Evolutionary conservation across 2,888 invertebrate species (phyloP).

Genomic region (Athalia circularis): DNA sequence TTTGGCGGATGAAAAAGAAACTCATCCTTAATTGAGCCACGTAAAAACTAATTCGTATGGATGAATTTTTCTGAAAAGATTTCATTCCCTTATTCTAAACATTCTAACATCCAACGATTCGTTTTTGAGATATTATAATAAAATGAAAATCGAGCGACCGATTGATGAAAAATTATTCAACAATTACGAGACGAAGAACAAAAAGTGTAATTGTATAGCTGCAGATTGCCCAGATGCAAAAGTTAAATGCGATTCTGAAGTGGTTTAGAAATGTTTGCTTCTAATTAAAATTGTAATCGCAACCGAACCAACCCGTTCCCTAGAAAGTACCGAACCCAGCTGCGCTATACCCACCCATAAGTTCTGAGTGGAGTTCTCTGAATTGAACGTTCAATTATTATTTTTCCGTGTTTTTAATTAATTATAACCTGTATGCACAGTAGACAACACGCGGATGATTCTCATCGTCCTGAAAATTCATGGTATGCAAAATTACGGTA

Average conservation of each 20-base stretch:
- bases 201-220: no score
- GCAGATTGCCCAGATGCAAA: background rate
- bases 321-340: conserved; percentile 41
- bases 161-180: conserved; percentile 19
- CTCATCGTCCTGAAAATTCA: background rate
- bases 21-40: no score
- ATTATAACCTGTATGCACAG: conserved; percentile 47
- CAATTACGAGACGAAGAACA: conserved; percentile 13
- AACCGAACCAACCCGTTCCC: conserved; percentile 21
- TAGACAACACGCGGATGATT: background rate
- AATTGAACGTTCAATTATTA: conserved; percentile 67
- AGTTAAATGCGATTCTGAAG: conserved; percentile 44
- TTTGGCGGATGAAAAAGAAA: no score
- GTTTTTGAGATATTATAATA: no score
- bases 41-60: no score
- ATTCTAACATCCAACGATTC: no score
- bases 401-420: conserved; percentile 67
- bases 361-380: conserved; percentile 61
- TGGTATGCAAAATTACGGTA: no score
- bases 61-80: no score
- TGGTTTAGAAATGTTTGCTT: conserved; percentile 68
- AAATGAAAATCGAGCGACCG: background rate
- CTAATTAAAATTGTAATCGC: conserved; percentile 69
- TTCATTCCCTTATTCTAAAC: no score
- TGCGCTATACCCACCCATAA: conserved; percentile 20